Evolutionary conservation across 2,113 vertebrate species (phyloP).

Genomic region (Pseudolaguvia tuberculata): DNA sequence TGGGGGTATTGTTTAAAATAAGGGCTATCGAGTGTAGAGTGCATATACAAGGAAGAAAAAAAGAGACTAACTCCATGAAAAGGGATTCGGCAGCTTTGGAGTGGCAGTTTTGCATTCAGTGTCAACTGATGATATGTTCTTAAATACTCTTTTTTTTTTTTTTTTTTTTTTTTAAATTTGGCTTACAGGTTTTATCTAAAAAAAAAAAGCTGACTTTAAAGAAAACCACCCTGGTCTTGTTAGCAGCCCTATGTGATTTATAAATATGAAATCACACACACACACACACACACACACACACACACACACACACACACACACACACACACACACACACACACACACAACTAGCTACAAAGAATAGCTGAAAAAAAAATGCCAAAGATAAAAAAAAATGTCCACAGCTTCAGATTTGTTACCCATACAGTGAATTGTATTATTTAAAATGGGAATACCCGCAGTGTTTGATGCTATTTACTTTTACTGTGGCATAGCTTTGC

Average conservation of each 20-base stretch:
- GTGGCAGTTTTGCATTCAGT: background rate
- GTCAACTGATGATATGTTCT: slow-evolving; percentile 10
- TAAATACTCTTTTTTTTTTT: background rate
- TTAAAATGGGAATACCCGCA: slow-evolving; percentile 56
- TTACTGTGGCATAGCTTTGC: slow-evolving; percentile 63
- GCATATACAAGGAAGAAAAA: slow-evolving; percentile 21
- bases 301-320: slow-evolving; percentile 21
- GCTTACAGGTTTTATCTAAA: slow-evolving; percentile 10
- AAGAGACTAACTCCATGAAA: slow-evolving; percentile 39
- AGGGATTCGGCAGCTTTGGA: slow-evolving; percentile 12
- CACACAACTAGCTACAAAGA: slow-evolving; percentile 9
- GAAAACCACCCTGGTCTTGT: slow-evolving; percentile 6
- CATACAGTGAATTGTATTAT: slow-evolving; percentile 36
- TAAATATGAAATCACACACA: slow-evolving; percentile 16
- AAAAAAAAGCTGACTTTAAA: slow-evolving; percentile 14
- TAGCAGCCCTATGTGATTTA: slow-evolving; percentile 18
- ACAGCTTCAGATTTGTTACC: slow-evolving; percentile 31
- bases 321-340: slow-evolving; percentile 20
- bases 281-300: slow-evolving; percentile 22
- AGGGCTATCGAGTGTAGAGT: slow-evolving; percentile 30
- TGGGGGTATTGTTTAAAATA: slow-evolving; percentile 49
- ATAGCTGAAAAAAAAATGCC: slow-evolving; percentile 6
- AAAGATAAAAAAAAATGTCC: slow-evolving; percentile 25
- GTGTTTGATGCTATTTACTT: slow-evolving; percentile 71
- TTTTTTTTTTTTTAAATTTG: background rate